These are phyloP conservation scores for Drosophila neocordata DNA, from an alignment of 1,140 invertebrate genomes.

Conservation along the genomic window DNA sequence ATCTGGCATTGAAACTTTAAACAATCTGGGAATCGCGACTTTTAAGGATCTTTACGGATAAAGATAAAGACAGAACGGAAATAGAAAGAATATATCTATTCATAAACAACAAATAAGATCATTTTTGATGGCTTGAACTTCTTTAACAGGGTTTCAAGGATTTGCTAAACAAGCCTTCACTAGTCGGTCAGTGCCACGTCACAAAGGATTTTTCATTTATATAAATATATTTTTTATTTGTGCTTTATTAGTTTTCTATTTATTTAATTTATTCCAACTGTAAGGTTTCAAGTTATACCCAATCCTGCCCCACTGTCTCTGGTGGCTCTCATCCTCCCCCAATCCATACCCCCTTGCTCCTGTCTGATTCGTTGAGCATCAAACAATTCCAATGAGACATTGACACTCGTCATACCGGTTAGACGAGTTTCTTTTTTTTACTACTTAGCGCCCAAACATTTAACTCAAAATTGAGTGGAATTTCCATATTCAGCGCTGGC, in stretches of 20 bases:
- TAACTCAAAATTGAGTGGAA: constrained; percentile 46
- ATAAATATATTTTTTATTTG: too few relatives aligned
- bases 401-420: constrained; percentile 80
- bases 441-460: constrained; percentile 24
- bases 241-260: too few relatives aligned
- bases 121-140: too few relatives aligned
- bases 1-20: not conserved
- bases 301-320: constrained; percentile 42
- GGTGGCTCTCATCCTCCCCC: constrained; percentile 12
- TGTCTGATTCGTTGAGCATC: constrained; percentile 74
- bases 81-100: not conserved
- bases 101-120: too few relatives aligned
- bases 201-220: too few relatives aligned
- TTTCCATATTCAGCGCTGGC: constrained; percentile 61
- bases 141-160: too few relatives aligned
- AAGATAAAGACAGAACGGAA: not conserved
- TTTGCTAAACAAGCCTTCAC: too few relatives aligned
- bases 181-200: too few relatives aligned
- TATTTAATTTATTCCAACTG: too few relatives aligned
- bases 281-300: not conserved
- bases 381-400: constrained; percentile 79
- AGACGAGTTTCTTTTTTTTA: constrained; percentile 60
- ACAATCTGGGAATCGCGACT: not conserved
- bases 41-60: not conserved
- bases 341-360: constrained; percentile 36